Conservation (phyloP, 1,140 invertebrate genomes). For the Homarus americanus region DNA sequence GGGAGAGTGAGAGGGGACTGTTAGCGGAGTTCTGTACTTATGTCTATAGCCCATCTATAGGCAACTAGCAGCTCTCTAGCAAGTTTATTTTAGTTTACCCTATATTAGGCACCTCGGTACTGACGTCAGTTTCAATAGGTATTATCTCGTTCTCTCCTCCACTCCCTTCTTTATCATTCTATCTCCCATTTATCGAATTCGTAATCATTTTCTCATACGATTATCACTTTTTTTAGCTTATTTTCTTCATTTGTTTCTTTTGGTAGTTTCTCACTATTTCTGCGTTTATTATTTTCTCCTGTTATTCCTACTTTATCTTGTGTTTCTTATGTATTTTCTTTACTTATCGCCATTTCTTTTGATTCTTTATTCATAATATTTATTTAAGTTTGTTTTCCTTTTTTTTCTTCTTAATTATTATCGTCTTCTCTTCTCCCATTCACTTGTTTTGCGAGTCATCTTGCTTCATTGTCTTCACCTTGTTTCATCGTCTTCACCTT, state of each 20-base stretch:
- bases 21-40: neutral
- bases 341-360: too few relatives aligned
- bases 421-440: too few relatives aligned
- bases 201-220: neutral
- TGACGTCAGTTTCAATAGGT: neutral
- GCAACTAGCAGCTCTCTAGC: slow-evolving; percentile 17
- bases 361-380: neutral
- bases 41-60: slow-evolving; percentile 17
- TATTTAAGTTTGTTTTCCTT: neutral
- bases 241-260: too few relatives aligned
- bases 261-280: too few relatives aligned
- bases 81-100: slow-evolving; percentile 13
- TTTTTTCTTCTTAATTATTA: neutral
- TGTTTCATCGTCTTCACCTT: too few relatives aligned
- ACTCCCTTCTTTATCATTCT: too few relatives aligned
- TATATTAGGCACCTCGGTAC: slow-evolving; percentile 37
- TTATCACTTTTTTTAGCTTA: too few relatives aligned
- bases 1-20: neutral
- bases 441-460: too few relatives aligned
- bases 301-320: too few relatives aligned
- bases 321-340: too few relatives aligned
- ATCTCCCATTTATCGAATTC: neutral
- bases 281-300: too few relatives aligned
- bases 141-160: neutral
- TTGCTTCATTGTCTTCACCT: too few relatives aligned